These are phyloP conservation scores for Hapalemur alaotrensis DNA, from an alignment of 2,797 vertebrate genomes.

Conservation along the genomic window DNA sequence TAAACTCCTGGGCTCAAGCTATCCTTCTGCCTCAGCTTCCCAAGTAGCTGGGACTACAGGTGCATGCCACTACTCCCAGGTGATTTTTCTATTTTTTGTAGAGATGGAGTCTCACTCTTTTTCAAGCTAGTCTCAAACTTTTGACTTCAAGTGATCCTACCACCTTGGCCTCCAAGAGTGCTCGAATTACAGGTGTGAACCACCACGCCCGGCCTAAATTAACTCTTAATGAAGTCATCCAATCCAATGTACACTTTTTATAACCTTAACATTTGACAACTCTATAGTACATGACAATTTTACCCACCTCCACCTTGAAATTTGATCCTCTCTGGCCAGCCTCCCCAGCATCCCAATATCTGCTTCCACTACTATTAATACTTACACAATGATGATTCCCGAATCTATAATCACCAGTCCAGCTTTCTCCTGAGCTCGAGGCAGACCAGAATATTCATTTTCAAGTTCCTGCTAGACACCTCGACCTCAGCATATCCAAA, in stretches of 20 bases:
- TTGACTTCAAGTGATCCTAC: neutral
- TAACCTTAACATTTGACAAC: neutral
- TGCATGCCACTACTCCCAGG: neutral
- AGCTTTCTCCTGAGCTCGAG: neutral
- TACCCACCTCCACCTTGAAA: neutral
- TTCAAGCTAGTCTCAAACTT: neutral
- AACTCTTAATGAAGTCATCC: neutral
- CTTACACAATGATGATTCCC: neutral
- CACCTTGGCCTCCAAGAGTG: neutral
- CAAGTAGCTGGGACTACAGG: neutral
- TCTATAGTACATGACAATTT: neutral
- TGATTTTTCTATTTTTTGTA: neutral
- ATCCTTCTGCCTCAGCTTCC: neutral
- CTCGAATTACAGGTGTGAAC: neutral
- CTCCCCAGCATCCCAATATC: neutral
- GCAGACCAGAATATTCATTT: neutral
- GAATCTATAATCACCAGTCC: neutral
- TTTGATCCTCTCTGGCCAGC: neutral
- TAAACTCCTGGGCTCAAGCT: neutral
- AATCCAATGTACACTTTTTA: neutral
- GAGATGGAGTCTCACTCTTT: neutral
- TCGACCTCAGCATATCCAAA: neutral
- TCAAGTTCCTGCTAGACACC: neutral
- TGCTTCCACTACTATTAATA: neutral
- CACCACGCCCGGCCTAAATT: neutral